These are phyloP conservation scores for Idaea biselata DNA, from an alignment of 2,888 invertebrate genomes.

Conservation along the genomic window DNA sequence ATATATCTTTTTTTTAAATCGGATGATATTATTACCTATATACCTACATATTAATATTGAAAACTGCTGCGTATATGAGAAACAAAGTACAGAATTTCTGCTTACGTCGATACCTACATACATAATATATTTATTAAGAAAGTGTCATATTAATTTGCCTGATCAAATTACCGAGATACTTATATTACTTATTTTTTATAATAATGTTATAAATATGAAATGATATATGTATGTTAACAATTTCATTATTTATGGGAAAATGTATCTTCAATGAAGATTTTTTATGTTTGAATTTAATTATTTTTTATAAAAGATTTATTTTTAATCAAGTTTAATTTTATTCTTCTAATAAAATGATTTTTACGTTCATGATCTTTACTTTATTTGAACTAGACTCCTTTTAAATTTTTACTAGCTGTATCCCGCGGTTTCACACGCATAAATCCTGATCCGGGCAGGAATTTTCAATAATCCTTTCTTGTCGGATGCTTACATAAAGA, in stretches of 20 bases:
- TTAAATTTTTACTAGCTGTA: no score
- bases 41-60: constrained; percentile 5
- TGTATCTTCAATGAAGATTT: constrained; percentile 15
- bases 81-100: constrained; percentile 11
- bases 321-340: not conserved
- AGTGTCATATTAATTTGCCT: constrained; percentile 20
- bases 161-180: constrained; percentile 21
- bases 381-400: no score
- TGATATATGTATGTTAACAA: not conserved
- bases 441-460: no score
- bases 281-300: constrained; percentile 12
- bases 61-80: not conserved
- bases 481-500: no score
- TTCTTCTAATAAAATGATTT: not conserved
- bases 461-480: no score
- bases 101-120: constrained; percentile 10
- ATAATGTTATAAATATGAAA: not conserved
- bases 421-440: no score
- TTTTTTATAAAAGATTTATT: not conserved
- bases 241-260: constrained; percentile 8
- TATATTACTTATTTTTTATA: constrained; percentile 14
- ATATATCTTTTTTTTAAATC: no score
- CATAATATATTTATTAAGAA: constrained; percentile 7
- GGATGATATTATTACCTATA: no score
- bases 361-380: not conserved